Conservation (phyloP, 2,888 invertebrate genomes). For the Himalopsyche tibetana region DNA sequence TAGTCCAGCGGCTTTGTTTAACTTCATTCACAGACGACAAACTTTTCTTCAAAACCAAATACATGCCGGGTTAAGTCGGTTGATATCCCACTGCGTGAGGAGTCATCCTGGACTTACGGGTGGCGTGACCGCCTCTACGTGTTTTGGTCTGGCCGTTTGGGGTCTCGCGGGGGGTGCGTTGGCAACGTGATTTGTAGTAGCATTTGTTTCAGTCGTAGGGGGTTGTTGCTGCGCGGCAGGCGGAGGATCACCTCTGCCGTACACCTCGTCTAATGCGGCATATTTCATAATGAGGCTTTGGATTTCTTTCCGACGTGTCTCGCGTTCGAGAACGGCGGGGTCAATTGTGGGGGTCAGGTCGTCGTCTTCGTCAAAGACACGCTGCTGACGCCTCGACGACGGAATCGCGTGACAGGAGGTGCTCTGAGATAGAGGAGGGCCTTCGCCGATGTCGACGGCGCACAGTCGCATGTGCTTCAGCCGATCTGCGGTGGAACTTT, state of each 20-base stretch:
- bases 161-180: conserved; percentile 69
- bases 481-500: conserved; percentile 79
- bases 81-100: not conserved
- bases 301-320: conserved; percentile 89
- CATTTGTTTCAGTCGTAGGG: conserved; percentile 66
- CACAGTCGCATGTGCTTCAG: conserved; percentile 75
- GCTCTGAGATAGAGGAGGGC: conserved; percentile 56
- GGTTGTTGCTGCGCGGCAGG: conserved; percentile 66
- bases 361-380: conserved; percentile 75
- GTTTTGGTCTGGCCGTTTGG: conserved; percentile 70
- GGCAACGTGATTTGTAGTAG: conserved; percentile 70
- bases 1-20: not conserved
- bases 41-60: not conserved
- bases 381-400: conserved; percentile 69
- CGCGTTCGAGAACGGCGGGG: conserved; percentile 82
- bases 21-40: not conserved
- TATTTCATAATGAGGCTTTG: conserved; percentile 90
- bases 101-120: conserved; percentile 73
- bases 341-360: conserved; percentile 77
- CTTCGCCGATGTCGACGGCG: conserved; percentile 75
- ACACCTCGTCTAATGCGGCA: conserved; percentile 85
- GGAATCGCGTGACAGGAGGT: conserved; percentile 50
- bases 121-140: conserved; percentile 77
- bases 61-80: conserved; percentile 28
- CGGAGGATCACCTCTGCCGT: conserved; percentile 74